Evolutionary conservation across 2,888 invertebrate genomes (phyloP), one percentile per base, ranked within the genome.

Genomic region (Nemotelus pantherinus): DNA sequence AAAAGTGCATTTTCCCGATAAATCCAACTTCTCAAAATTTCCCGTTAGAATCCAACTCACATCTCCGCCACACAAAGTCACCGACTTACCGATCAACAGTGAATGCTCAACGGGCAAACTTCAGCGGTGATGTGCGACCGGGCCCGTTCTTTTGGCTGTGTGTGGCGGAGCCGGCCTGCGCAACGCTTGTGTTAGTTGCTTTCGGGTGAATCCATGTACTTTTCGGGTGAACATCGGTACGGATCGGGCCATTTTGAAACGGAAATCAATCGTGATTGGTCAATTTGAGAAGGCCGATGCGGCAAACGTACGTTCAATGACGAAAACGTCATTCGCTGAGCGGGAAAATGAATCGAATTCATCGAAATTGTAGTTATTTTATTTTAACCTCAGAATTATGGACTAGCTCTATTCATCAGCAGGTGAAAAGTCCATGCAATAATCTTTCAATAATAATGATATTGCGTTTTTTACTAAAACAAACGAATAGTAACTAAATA

Each of bases 81-180:
- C 63, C 80, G 77, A 81, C 80, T 79, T 80, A 80, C 79, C 80
- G 79, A 78, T 79, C 80, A 78, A 79, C 78, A 80, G 78, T 81
- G 78, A 58, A 65, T 79, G 55, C 63, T 47, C 63, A 53, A 64
- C 75, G 75, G 72, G 72, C 57, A 58, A 48, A 74, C 60, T 60
- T 60, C 60, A 65, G 55, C 55, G 76, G 76, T 53, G 63, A 64
- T 48, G 75, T 76, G 76, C 76, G 55, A 64, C 50, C 53, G 60
- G 72, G 60, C 58, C 47, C 7, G 47, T 45, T 47, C 74, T 48
- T 3, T 39, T 71, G 41, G 50, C 68, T 41, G 53, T 72, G 72
- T 70, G 41, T 44, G 68, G 25, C 45, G 57, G 48, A 72, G 74
- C 74, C 74, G 74, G 74, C 63, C 63, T 74, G 74, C 48, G 43